Evolutionary conservation across 2,113 vertebrate genomes (phyloP), one percentile per base, ranked within the genome.

Genomic region (Chloroceryle aenea): DNA sequence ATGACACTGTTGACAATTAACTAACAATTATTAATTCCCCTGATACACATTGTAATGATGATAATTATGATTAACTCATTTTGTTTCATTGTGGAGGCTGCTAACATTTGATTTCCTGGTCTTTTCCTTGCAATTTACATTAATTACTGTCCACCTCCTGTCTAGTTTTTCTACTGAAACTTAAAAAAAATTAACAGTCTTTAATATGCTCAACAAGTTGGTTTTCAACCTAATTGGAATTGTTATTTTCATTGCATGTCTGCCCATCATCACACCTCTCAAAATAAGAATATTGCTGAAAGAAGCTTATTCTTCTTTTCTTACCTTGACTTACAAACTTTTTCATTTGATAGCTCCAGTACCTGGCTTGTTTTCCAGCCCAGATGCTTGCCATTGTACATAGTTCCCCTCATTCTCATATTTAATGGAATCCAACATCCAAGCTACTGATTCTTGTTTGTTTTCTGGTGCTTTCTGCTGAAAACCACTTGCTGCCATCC

Each of bases 61-160:
- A 84, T 95, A 93, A 95, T 95, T 93, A 94, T 81, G 68, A 93
- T 95, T 84, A 93, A 90, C 56, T 89, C 40, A 71, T 89, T 95
- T 92, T 86, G 16, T 81, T 95, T 96, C 64, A 78, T 62, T 67
- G 42, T 81, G 76, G 34, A 87, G 59, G 76, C 73, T 92, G 82
- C 74, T 92, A 95, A 67, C 45, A n/a, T 89, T 92, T 84, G 68
- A 90, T 96, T 97, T 95, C 73, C 83, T 86, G 47, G 61, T 83
- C 48, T 89, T 89, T 93, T 84, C 61, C 34, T 89, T 81, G 61
- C 42, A 87, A 90, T 96, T 93, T 95, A 71, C 89, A 93, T 97
- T 96, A 90, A 93, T 95, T 95, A 81, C 59, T 89, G 93, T 90
- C 83, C 64, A 81, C 76, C 50, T 92, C 62, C 32, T 95, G 29